Evolutionary conservation across 2,797 vertebrate genomes (phyloP).

Genomic region (Vireo griseus): DNA sequence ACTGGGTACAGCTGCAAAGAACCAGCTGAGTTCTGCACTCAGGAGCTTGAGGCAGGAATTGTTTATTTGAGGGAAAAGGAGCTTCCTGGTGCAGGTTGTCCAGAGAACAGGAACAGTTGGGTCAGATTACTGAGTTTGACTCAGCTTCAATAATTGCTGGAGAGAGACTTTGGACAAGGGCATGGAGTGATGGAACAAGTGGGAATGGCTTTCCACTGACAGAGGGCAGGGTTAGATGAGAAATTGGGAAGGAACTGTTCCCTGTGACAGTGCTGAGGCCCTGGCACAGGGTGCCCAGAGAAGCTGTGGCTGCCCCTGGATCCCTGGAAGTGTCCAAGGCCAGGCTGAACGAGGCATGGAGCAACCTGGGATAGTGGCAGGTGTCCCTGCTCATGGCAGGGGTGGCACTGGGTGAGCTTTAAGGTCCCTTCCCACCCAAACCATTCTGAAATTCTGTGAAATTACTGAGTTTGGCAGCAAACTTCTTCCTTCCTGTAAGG

Average conservation of each 20-base stretch:
- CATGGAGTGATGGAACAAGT: background rate
- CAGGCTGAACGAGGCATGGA: background rate
- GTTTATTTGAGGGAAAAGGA: background rate
- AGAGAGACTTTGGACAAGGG: background rate
- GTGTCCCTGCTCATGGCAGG: background rate
- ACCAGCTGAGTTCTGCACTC: background rate
- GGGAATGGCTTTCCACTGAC: background rate
- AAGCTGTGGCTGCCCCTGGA: background rate
- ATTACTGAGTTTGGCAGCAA: background rate
- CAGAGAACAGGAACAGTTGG: background rate
- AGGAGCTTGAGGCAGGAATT: background rate
- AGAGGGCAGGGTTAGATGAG: background rate
- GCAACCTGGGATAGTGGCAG: background rate
- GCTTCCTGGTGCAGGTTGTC: background rate
- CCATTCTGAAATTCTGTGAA: background rate
- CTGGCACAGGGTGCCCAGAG: background rate
- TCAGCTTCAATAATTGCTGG: background rate
- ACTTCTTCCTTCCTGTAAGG: background rate
- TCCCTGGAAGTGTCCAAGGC: background rate
- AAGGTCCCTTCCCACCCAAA: background rate
- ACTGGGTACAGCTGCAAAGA: background rate
- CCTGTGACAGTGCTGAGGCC: fast-evolving
- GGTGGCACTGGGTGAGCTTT: background rate
- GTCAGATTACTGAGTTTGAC: background rate
- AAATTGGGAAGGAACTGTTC: background rate